phyloP scores from a whole-genome alignment of 2,888 invertebrate species.

The Lobophora halterata region DNA sequence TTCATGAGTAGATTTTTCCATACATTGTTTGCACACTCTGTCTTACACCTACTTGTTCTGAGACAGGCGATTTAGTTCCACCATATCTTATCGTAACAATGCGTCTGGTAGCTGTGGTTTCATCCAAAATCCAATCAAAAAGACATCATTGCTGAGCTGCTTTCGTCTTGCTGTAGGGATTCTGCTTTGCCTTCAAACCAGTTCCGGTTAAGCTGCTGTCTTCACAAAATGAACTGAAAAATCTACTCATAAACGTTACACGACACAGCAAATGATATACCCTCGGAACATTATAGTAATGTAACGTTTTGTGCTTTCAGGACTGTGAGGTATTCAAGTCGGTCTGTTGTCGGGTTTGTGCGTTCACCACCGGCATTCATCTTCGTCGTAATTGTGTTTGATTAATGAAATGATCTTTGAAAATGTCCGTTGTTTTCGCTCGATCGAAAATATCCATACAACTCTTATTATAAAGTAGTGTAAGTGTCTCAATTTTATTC shows the following conservation, averaged over 20 bases:
- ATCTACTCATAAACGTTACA: slow-evolving; percentile 46
- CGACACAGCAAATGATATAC: slow-evolving; percentile 23
- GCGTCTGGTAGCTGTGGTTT: slow-evolving; percentile 23
- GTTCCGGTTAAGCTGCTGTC: slow-evolving; percentile 16
- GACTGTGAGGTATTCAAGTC: slow-evolving; percentile 58
- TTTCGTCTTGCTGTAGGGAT: slow-evolving; percentile 15
- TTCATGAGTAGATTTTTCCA: slow-evolving; percentile 45
- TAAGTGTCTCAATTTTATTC: slow-evolving; percentile 61
- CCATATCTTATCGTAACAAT: slow-evolving; percentile 12
- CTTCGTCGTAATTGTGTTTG: slow-evolving; percentile 33
- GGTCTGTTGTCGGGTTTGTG: slow-evolving; percentile 60
- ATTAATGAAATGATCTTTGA: slow-evolving; percentile 32
- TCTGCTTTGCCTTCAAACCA: slow-evolving; percentile 17
- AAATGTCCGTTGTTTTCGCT: slow-evolving; percentile 48
- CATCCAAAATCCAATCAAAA: slow-evolving; percentile 15
- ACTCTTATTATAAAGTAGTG: slow-evolving; percentile 59
- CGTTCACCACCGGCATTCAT: slow-evolving; percentile 52
- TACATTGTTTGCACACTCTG: slow-evolving; percentile 7
- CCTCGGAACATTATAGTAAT: slow-evolving; percentile 31
- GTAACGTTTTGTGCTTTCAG: slow-evolving; percentile 65
- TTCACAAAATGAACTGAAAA: slow-evolving; percentile 33
- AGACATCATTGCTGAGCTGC: slow-evolving; percentile 15
- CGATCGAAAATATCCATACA: slow-evolving; percentile 45
- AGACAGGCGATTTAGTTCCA: slow-evolving; percentile 10
- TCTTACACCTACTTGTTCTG: slow-evolving; percentile 11